Base-by-base conservation (phyloP, 2,888 invertebrate species). In the Caradrina kadenii region DNA sequence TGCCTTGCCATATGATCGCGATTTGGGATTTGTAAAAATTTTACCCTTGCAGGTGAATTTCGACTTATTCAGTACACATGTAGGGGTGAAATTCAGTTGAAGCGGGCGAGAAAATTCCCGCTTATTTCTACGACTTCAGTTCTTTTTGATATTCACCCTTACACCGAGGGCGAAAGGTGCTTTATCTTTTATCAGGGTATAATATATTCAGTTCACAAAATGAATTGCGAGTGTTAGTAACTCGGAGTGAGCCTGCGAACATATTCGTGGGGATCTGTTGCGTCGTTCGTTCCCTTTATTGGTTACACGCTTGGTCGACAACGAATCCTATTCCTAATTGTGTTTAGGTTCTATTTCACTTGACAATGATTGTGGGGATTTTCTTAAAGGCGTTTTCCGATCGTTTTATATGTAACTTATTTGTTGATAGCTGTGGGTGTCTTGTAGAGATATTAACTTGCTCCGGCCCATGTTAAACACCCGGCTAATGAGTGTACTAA, bases 191-290 rank as follows among this genome's bases (percentile, higher is more conserved):
- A 91, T 86, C 81, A 76, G 63, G 65, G 75, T 78, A 84, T 95
- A 96, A 96, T 95, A 91, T 96, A 96, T 96, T 96, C 96, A 93
- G 94, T 95, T 94, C 94, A 90, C 94, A 95, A 95, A 95, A 96
- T 96, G 95, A 96, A 96, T 96, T 95, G 95, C 93, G 93, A 94
- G 93, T 94, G 95, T 95, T 95, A 95, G 94, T 95, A 95, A 95
- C 94, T 96, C 93, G 84, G 93, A 94, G 94, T 93, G 96, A 95
- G 94, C 92, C 93, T 92, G 94, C 91, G 94, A 96, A 95, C 95
- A 95, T 95, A 95, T 96, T 96, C 94, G 92, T 89, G 83, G 92
- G 93, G 93, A 95, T 95, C 95, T 95, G 94, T 95, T 94, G 94
- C 93, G 92, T 91, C 91, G 90, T 92, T 91, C 92, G 87, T 88